phyloP scores from a whole-genome alignment of 2,797 vertebrate species.

The Xiphorhynchus erythropygius region DNA sequence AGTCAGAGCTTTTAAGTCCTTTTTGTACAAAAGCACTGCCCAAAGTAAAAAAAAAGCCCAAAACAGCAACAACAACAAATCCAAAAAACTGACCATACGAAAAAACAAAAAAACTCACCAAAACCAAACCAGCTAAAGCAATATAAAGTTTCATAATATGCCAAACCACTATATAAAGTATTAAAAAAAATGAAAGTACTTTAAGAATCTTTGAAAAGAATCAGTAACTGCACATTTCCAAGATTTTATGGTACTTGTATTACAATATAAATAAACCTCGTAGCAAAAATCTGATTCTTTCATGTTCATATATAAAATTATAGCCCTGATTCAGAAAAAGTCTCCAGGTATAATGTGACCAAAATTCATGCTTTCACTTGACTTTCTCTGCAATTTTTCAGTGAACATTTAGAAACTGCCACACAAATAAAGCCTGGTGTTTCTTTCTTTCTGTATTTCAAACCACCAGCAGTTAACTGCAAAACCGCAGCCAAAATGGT shows the following conservation, averaged over 20 bases:
- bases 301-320: background rate
- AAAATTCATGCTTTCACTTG: background rate
- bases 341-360: background rate
- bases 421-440: background rate
- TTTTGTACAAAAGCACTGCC: background rate
- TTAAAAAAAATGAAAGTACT: background rate
- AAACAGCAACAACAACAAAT: too few relatives aligned
- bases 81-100: too few relatives aligned
- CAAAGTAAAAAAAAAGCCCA: background rate
- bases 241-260: background rate
- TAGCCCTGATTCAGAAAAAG: background rate
- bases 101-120: too few relatives aligned
- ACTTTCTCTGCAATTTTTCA: background rate
- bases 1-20: background rate
- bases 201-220: background rate
- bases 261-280: background rate
- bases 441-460: background rate
- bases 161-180: background rate
- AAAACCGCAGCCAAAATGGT: background rate
- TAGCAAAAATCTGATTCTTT: background rate
- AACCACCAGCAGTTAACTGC: background rate
- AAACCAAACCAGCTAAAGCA: background rate
- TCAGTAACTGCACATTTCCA: background rate
- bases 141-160: background rate
- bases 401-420: background rate